Percentiles rank a stretch among this genome's conserved stretches.
phyloP scores from a whole-genome alignment of 2,797 vertebrate species.

The Lycodopsis pacificus region DNA sequence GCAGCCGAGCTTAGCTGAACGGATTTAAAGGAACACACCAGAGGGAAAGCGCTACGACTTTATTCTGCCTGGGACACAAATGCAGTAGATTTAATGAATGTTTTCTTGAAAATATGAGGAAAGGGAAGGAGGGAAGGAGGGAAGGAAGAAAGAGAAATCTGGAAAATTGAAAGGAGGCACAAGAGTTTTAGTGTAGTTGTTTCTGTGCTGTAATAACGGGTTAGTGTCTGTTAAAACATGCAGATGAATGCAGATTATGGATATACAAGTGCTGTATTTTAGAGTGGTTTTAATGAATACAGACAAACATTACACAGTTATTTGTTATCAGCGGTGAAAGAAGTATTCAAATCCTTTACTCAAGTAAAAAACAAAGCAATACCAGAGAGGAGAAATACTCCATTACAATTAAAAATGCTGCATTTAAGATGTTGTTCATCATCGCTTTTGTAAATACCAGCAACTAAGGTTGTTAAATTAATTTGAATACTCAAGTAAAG shows the following conservation, averaged over 20 bases:
- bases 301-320: not conserved
- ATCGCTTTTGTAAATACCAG: too few species aligned
- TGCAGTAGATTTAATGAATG: conserved; percentile 58
- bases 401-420: not conserved
- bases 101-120: conserved; percentile 42
- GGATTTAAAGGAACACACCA: conserved; percentile 68
- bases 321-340: not conserved
- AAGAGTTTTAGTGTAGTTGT: not conserved
- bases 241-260: conserved; percentile 24
- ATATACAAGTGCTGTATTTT: not conserved
- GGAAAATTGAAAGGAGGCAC: not conserved
- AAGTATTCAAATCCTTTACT: not conserved
- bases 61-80: conserved; percentile 45
- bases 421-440: not conserved
- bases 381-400: not conserved
- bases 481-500: too few species aligned
- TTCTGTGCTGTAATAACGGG: conserved; percentile 12
- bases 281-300: not conserved
- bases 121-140: conserved; percentile 1
- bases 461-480: too few species aligned
- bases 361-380: not conserved
- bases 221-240: conserved; percentile 13
- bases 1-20: conserved; percentile 67
- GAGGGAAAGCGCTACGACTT: conserved; percentile 39
- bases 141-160: not conserved